Conservation (phyloP, 2,888 invertebrate genomes). For the Drosophila hawaiiensis region DNA sequence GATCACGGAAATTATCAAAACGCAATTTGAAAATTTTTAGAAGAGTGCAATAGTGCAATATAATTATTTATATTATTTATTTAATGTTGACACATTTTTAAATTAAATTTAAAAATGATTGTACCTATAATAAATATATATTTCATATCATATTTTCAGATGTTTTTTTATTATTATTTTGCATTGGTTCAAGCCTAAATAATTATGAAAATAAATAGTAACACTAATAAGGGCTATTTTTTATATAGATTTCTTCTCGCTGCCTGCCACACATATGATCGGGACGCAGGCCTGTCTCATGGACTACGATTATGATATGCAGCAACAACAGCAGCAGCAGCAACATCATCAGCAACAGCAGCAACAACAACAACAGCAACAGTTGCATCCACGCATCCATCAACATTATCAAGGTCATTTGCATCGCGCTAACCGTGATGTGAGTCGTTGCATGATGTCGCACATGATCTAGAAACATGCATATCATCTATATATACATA, state of each 20-base stretch:
- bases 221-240: constrained; percentile 2
- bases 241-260: constrained; percentile 78
- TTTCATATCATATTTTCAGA: background rate
- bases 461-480: constrained; percentile 80
- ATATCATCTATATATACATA: constrained; percentile 23
- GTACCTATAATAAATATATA: background rate
- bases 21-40: constrained; percentile 29
- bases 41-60: background rate
- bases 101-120: background rate
- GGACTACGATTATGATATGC: constrained; percentile 74
- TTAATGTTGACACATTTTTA: background rate
- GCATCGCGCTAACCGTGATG: constrained; percentile 83
- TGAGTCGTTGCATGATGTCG: constrained; percentile 84
- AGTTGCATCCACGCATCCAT: constrained; percentile 55
- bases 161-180: background rate
- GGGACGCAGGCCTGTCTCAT: constrained; percentile 81
- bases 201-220: background rate
- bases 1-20: constrained; percentile 37
- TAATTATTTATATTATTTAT: too few species aligned
- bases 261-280: constrained; percentile 80
- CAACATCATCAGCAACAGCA: constrained; percentile 36
- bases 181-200: background rate
- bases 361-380: constrained; percentile 48
- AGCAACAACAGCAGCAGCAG: constrained; percentile 45
- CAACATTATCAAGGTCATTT: constrained; percentile 83